phyloP scores from a whole-genome alignment of 2,888 invertebrate genomes.

The Agrochola lota region DNA sequence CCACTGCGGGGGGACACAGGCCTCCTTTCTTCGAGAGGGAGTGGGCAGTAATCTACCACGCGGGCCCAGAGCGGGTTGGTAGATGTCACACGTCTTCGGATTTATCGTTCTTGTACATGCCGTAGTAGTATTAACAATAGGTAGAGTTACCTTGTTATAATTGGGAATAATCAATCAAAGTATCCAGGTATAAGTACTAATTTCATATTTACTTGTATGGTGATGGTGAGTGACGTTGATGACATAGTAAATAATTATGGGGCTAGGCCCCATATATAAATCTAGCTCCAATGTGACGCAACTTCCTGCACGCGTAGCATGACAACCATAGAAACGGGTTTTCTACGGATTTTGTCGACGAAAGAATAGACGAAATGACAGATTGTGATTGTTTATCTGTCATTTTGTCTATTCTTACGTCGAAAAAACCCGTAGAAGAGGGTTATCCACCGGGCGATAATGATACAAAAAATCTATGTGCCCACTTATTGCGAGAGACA shows the following conservation, averaged over 20 bases:
- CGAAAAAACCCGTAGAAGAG: too few relatives aligned
- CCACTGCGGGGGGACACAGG: too few relatives aligned
- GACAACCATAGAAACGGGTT: too few relatives aligned
- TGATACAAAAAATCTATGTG: conserved; percentile 44
- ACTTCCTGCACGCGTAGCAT: conserved; percentile 11
- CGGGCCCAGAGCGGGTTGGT: too few relatives aligned
- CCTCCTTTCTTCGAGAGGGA: too few relatives aligned
- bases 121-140: neutral
- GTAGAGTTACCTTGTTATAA: neutral
- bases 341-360: too few relatives aligned
- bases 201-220: conserved; percentile 2
- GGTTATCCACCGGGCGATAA: conserved; percentile 33
- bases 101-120: too few relatives aligned
- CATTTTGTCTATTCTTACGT: too few relatives aligned
- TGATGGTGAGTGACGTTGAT: neutral
- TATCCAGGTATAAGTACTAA: neutral
- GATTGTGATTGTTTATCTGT: too few relatives aligned
- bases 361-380: too few relatives aligned
- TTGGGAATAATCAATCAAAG: neutral
- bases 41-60: too few relatives aligned
- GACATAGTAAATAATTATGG: conserved; percentile 9
- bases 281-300: conserved; percentile 19
- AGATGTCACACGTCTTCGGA: too few relatives aligned
- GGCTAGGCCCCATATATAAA: neutral
- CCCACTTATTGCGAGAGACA: conserved; percentile 51